Percentiles rank a stretch among this genome's conserved stretches.
Evolutionary conservation across 2,888 invertebrate species (phyloP).

Genomic region (Drosophila atripex): DNA sequence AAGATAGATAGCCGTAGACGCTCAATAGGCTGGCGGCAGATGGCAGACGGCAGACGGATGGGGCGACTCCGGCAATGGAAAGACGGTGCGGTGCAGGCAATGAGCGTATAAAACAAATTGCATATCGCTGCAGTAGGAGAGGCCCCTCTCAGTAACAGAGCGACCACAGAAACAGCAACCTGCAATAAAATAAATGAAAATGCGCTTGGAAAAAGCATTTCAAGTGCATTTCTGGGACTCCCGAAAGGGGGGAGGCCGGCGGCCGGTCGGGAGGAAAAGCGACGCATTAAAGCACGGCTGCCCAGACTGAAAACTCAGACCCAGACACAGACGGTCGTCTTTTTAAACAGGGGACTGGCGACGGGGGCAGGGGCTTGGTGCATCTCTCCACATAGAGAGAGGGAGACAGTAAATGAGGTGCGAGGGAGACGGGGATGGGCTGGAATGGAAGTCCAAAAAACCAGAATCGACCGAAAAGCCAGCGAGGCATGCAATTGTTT

Average conservation of each 20-base stretch:
- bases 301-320: slow-evolving; percentile 44
- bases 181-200: slow-evolving; percentile 70
- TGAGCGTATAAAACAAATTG: slow-evolving; percentile 73
- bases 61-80: not conserved
- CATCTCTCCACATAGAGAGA: not conserved
- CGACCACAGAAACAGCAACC: slow-evolving; percentile 25
- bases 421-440: slow-evolving; percentile 6
- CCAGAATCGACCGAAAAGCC: slow-evolving; percentile 53
- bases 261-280: not conserved
- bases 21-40: slow-evolving; percentile 48
- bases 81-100: slow-evolving; percentile 49
- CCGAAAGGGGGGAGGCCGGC: not conserved
- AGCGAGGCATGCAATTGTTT: slow-evolving; percentile 69
- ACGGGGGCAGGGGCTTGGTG: not conserved
- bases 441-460: slow-evolving; percentile 16
- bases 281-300: slow-evolving; percentile 44
- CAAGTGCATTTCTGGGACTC: slow-evolving; percentile 58
- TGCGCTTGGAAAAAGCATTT: slow-evolving; percentile 63
- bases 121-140: slow-evolving; percentile 58
- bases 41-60: slow-evolving; percentile 8
- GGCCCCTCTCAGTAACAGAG: slow-evolving; percentile 29
- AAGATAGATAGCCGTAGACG: slow-evolving; percentile 48
- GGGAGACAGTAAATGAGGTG: not conserved
- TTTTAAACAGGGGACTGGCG: slow-evolving; percentile 48
- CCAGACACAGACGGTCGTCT: slow-evolving; percentile 62